Evolutionary conservation across 2,113 vertebrate genomes (phyloP).

Genomic region (Forbesichthys agassizii): DNA sequence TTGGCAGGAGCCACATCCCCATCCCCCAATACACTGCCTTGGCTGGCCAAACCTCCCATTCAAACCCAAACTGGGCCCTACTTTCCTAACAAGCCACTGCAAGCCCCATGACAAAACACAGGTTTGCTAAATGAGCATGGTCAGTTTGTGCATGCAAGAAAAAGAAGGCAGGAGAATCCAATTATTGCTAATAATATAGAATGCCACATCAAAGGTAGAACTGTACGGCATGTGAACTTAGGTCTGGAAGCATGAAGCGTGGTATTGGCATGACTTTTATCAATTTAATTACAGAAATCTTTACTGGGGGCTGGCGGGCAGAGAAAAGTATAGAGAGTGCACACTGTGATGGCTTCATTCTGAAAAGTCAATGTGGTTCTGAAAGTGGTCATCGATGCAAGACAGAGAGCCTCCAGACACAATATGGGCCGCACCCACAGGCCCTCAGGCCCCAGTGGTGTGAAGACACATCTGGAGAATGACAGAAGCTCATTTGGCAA

Average conservation of each 20-base stretch:
- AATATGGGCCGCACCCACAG: conserved; percentile 51
- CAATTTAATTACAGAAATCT: conserved; percentile 81
- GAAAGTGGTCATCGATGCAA: conserved; percentile 58
- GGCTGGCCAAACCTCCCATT: conserved; percentile 32
- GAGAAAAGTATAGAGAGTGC: conserved; percentile 42
- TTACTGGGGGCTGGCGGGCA: conserved; percentile 62
- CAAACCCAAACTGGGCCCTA: conserved; percentile 21
- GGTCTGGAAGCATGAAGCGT: conserved; percentile 73
- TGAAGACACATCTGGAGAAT: conserved; percentile 54
- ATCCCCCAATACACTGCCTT: conserved; percentile 37
- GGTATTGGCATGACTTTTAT: conserved; percentile 75
- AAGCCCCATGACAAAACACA: conserved; percentile 35
- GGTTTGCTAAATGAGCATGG: conserved; percentile 37
- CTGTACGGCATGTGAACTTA: conserved; percentile 67
- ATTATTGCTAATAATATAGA: conserved; percentile 79
- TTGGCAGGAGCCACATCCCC: conserved; percentile 42
- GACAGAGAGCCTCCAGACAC: conserved; percentile 34
- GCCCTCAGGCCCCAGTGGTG: conserved; percentile 38
- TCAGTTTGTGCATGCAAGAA: conserved; percentile 45
- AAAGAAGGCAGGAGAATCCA: conserved; percentile 64
- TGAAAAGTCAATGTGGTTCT: conserved; percentile 43
- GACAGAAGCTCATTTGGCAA: conserved; percentile 58
- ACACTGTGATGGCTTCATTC: conserved; percentile 39
- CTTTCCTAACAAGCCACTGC: conserved; percentile 29
- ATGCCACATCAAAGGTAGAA: conserved; percentile 80